phyloP scores from a whole-genome alignment of 2,113 vertebrate genomes.

The Atrichornis clamosus region DNA sequence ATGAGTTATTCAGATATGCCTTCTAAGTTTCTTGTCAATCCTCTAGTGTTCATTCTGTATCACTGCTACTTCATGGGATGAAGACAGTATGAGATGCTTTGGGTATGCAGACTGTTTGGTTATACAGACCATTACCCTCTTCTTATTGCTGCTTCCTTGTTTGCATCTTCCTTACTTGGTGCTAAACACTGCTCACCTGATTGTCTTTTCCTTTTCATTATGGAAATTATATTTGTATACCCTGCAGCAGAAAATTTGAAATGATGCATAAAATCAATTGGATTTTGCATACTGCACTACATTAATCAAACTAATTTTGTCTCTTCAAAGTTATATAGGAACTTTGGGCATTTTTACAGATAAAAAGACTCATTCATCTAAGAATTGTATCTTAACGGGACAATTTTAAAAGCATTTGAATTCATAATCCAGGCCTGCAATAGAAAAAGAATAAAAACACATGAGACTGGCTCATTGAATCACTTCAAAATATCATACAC shows the following conservation, averaged over 20 bases:
- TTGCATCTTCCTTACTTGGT: neutral
- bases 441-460: neutral
- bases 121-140: neutral
- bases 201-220: neutral
- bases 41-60: neutral
- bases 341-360: neutral
- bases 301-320: neutral
- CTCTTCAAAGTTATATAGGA: neutral
- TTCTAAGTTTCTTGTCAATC: neutral
- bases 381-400: neutral
- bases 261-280: neutral
- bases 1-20: neutral
- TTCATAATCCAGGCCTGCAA: neutral
- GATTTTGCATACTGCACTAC: neutral
- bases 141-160: neutral
- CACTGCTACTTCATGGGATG: neutral
- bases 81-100: neutral
- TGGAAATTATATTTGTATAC: neutral
- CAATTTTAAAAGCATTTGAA: neutral
- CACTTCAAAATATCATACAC: neutral
- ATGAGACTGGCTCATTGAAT: neutral
- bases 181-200: neutral
- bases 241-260: neutral
- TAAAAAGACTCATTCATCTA: neutral
- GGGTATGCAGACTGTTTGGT: neutral